Evolutionary conservation across 2,888 invertebrate genomes (phyloP), one percentile per base, ranked within the genome.

Genomic region (Pocota personata): DNA sequence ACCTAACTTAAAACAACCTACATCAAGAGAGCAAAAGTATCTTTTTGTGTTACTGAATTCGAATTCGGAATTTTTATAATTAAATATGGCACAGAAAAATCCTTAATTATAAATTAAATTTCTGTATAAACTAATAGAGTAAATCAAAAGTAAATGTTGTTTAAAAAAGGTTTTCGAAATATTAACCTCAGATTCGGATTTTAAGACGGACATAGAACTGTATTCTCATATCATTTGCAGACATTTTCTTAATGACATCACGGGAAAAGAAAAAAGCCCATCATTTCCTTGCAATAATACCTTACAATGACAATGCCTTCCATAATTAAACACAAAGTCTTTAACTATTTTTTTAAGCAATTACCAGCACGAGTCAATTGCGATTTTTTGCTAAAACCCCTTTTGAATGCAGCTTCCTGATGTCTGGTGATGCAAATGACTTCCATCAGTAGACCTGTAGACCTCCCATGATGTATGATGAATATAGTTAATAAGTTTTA

Each of bases 391-490:
- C n/a, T 14, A 3, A 24, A 12, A 10, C 3, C 0, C n/a, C 16
- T 52, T 69, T 69, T 67, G 40, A 12, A 12, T 14, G 27, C 43
- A 30, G 27, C 64, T 48, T 72, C 21, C 27, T 14, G 8, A 43
- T 72, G 69, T 10, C 24, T 27, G 48, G 1, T 8, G 50, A 78
- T 50, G 75, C 43, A 50, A 57, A 50, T 57, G 21, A 71, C 69
- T 37, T 8, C 27, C 75, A 55, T 55, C 55, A 69, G 60, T 19
- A 62, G 77, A 55, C 82, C 82, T 78, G 60, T 19, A 62, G 77
- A 55, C 82, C 82, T 78, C 82, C 71, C 82, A 82, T 66, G 71
- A 71, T 24, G 58, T 24, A n/a, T 27, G 57, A 40, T 58, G 57
- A 40, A 50, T 50, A 66, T 43, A 50, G 27, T 19, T n/a, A 58